These are phyloP conservation scores for Serinus canaria DNA, from an alignment of 2,113 vertebrate species.

Conservation along the genomic window DNA sequence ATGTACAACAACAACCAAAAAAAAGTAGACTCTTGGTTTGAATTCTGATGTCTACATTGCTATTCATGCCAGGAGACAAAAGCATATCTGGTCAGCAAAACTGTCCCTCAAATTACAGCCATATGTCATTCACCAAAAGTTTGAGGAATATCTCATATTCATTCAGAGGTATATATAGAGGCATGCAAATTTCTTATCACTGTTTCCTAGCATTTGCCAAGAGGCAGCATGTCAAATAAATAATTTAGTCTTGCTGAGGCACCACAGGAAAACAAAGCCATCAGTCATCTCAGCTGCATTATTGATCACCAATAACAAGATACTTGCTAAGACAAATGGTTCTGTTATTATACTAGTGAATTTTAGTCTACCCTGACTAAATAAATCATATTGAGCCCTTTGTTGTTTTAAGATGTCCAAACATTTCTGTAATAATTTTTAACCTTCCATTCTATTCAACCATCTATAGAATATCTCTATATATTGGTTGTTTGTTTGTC, in stretches of 20 bases:
- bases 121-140: slow-evolving; percentile 2
- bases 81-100: not conserved
- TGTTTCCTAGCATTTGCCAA: slow-evolving; percentile 66
- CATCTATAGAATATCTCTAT: not conserved
- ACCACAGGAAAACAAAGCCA: slow-evolving; percentile 71
- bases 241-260: slow-evolving; percentile 72
- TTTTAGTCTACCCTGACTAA: slow-evolving; percentile 71
- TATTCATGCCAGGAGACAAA: not conserved
- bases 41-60: not conserved
- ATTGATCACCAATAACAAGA: slow-evolving; percentile 83
- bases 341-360: slow-evolving; percentile 70
- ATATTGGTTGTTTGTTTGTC: not conserved
- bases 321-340: slow-evolving; percentile 79
- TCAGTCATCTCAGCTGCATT: slow-evolving; percentile 73
- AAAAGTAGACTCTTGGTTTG: not conserved
- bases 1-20: not conserved
- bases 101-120: not conserved
- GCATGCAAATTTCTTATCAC: slow-evolving; percentile 61
- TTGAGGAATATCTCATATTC: not conserved
- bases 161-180: not conserved
- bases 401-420: slow-evolving; percentile 69
- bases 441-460: not conserved
- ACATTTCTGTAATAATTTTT: slow-evolving; percentile 56
- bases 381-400: slow-evolving; percentile 71
- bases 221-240: slow-evolving; percentile 75